Evolutionary conservation across 2,888 invertebrate species (phyloP).

Genomic region (Caenorhabditis auriculariae): DNA sequence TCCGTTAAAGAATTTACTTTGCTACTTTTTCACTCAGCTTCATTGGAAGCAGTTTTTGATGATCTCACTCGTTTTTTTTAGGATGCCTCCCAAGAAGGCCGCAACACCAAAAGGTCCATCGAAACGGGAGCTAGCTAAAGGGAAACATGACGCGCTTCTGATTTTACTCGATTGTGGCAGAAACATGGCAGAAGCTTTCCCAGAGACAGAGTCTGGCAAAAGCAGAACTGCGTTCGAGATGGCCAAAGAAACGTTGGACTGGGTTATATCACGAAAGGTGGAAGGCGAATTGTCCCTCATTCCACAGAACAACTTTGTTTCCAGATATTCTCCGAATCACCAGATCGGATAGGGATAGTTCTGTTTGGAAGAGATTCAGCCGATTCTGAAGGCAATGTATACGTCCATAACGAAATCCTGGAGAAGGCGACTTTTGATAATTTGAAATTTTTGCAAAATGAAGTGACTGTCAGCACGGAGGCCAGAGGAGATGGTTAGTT

Average conservation of each 20-base stretch:
- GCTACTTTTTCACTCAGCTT: no score
- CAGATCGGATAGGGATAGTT: slow-evolving; percentile 5
- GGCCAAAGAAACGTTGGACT: slow-evolving; percentile 6
- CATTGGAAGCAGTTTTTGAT: neutral
- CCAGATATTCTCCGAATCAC: slow-evolving; percentile 11
- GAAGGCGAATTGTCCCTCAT: neutral
- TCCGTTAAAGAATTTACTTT: no score
- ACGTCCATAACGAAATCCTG: slow-evolving; percentile 1
- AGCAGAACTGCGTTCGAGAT: slow-evolving; percentile 10
- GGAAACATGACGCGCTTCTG: slow-evolving; percentile 8
- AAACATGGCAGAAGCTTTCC: slow-evolving; percentile 9
- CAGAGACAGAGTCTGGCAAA: no score
- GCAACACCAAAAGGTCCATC: slow-evolving; percentile 4
- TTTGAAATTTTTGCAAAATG: slow-evolving; percentile 7
- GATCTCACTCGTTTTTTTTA: neutral
- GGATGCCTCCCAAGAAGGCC: slow-evolving; percentile 19
- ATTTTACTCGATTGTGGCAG: slow-evolving; percentile 22
- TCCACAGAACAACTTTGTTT: neutral
- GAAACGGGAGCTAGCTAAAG: no score
- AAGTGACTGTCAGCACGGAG: slow-evolving; percentile 8
- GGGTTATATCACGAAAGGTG: slow-evolving; percentile 18
- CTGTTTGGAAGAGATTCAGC: slow-evolving; percentile 5
- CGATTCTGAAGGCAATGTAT: neutral
- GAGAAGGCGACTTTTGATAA: slow-evolving; percentile 9
- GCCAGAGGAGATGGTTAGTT: no score